Evolutionary conservation across 1,140 invertebrate species (phyloP), one percentile per base, ranked within the genome.

Genomic region (Drosophila takahashii): DNA sequence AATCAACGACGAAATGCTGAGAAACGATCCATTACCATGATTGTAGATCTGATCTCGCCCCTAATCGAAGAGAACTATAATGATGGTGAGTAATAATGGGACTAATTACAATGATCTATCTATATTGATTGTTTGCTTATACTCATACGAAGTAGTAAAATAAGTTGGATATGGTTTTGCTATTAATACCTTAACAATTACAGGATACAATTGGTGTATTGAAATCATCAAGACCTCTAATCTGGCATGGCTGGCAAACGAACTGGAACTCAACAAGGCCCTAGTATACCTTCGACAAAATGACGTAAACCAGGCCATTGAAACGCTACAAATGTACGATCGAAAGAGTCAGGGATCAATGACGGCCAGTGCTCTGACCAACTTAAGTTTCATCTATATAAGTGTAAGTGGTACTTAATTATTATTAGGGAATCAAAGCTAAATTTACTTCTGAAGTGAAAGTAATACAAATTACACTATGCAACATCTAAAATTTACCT

Each of bases 251-350:
- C 90, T 98, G 32, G 97, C 97, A 15, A 96, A 96, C 77, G 97
- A 98, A 92, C 93, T 99, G 56, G 97, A 99, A 93, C 97, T 99
- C 62, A 98, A 98, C 91, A 98, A 98, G 93, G 98, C 97, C 0
- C 95, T 98, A 50, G 97, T 97, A 90, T 97, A 96, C 92, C 92
- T 99, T 13, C 96, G 97, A 67, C 96, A 97, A 92, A 95, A 96
- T 64, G 96, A 98, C 84, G 95, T 98, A 11, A 93, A 94, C 45
- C 94, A 96, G 91, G 96, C 98, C 0, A 95, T 98, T 39, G 97
- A 98, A 66, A 97, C 97, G 0, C 92, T 99, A 18, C 97, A 97
- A 92, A 95, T 95, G 62, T 98, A 98, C 92, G 97, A 98, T 92
- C 97, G 96, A 84, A 97, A 96, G 90, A 96, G 96, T 75, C 95